Conservation (phyloP, 30 jellyfish, hydroid and myxozoan genomes). For the Aurelia sp. region DNA sequence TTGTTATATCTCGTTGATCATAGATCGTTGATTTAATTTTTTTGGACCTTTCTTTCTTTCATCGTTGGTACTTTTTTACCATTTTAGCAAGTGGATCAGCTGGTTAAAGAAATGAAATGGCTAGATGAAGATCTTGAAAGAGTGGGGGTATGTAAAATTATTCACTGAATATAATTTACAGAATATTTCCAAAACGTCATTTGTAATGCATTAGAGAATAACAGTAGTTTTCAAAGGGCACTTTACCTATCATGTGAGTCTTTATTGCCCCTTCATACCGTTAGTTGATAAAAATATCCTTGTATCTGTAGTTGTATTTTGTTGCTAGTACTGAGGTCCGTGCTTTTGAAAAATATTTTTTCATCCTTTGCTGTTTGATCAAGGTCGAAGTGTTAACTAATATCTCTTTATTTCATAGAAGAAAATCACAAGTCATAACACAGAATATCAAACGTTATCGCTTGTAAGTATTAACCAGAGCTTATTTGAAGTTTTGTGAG, state of each 20-base stretch:
- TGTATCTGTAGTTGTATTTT: too few species aligned
- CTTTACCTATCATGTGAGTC: too few species aligned
- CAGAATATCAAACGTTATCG: conserved; percentile 73
- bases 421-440: conserved; percentile 72
- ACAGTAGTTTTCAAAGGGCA: too few species aligned
- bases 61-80: background rate
- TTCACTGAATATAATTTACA: background rate
- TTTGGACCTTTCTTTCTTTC: background rate
- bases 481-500: too few species aligned
- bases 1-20: background rate
- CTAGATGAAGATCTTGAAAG: conserved; percentile 82
- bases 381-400: too few species aligned
- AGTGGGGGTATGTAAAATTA: conserved; percentile 75
- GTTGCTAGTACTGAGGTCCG: too few species aligned
- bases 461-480: conserved; percentile 36
- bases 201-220: too few species aligned
- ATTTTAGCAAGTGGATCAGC: conserved; percentile 83
- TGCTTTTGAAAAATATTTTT: too few species aligned
- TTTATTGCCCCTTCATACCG: too few species aligned
- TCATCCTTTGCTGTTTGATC: too few species aligned
- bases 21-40: background rate
- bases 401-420: conserved; percentile 20
- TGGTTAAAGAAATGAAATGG: conserved; percentile 78
- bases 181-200: too few species aligned
- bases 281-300: too few species aligned